A percentile compares a stretch with the other conserved stretches of the same genome.
Evolutionary conservation across 1,140 invertebrate genomes (phyloP).

Genomic region (Drosophila ohnishii): DNA sequence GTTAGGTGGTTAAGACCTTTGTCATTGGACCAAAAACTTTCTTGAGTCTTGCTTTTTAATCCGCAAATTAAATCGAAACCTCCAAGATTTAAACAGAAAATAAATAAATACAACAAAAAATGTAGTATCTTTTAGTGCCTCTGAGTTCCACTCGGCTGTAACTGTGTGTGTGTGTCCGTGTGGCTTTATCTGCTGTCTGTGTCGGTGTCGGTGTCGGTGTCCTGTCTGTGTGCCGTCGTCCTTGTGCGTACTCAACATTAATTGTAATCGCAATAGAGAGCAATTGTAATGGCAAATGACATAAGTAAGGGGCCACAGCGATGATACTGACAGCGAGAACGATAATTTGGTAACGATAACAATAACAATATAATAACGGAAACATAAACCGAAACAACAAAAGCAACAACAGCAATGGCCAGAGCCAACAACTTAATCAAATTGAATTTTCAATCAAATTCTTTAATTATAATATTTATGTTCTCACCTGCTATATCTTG

Average conservation of each 20-base stretch:
- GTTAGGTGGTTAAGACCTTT: conserved; percentile 2
- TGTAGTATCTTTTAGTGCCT: conserved; percentile 5
- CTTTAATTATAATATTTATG: neutral
- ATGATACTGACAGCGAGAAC: conserved; percentile 40
- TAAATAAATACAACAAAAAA: neutral
- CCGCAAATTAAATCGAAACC: conserved; percentile 35
- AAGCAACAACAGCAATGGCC: conserved; percentile 33
- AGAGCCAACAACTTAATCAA: conserved; percentile 36
- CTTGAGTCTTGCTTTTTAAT: conserved; percentile 24
- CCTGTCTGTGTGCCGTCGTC: conserved; percentile 7
- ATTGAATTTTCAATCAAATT: conserved; percentile 15
- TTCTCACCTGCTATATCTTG: conserved; percentile 18
- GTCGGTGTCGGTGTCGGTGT: neutral
- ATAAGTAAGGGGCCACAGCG: conserved; percentile 36
- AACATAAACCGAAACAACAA: conserved; percentile 22
- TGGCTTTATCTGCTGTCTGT: neutral
- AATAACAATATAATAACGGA: conserved; percentile 11
- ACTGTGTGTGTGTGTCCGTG: neutral
- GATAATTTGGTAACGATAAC: conserved; percentile 39
- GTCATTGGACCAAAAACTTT: conserved; percentile 1
- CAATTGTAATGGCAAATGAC: conserved; percentile 61
- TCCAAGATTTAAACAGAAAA: conserved; percentile 9
- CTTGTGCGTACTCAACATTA: conserved; percentile 40
- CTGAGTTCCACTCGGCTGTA: neutral
- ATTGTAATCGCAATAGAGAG: conserved; percentile 40